Conservation (phyloP, 2,113 vertebrate species). For the Vidua chalybeata region DNA sequence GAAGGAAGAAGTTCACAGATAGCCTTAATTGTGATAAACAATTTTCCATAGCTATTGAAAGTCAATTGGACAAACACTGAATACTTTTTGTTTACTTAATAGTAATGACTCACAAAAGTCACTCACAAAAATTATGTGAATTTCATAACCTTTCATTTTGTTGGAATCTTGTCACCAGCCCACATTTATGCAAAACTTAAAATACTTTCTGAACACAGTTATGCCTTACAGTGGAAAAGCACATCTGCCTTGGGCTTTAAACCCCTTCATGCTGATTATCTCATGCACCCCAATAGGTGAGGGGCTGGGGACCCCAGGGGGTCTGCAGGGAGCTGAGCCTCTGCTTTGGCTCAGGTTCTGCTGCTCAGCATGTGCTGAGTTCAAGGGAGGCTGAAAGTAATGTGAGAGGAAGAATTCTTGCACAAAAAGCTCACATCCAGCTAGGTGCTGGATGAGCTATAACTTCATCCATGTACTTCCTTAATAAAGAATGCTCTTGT, state of each 20-base stretch:
- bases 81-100: not conserved
- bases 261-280: too few relatives aligned
- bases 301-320: not conserved
- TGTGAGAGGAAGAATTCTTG: not conserved
- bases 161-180: not conserved
- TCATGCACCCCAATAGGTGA: rapidly evolving
- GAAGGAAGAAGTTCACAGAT: not conserved
- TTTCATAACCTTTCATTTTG: not conserved
- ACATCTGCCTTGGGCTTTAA: not conserved
- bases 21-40: not conserved
- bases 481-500: not conserved
- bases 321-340: rapidly evolving
- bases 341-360: not conserved
- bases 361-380: not conserved
- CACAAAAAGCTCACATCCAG: rapidly evolving
- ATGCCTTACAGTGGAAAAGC: not conserved
- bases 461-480: not conserved
- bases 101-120: not conserved
- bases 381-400: not conserved
- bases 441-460: not conserved
- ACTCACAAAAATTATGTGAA: not conserved
- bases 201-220: not conserved
- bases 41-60: not conserved
- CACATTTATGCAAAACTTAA: not conserved
- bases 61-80: not conserved